These are phyloP conservation scores for Brachymystax lenok DNA, from an alignment of 2,797 vertebrate species.

Conservation along the genomic window DNA sequence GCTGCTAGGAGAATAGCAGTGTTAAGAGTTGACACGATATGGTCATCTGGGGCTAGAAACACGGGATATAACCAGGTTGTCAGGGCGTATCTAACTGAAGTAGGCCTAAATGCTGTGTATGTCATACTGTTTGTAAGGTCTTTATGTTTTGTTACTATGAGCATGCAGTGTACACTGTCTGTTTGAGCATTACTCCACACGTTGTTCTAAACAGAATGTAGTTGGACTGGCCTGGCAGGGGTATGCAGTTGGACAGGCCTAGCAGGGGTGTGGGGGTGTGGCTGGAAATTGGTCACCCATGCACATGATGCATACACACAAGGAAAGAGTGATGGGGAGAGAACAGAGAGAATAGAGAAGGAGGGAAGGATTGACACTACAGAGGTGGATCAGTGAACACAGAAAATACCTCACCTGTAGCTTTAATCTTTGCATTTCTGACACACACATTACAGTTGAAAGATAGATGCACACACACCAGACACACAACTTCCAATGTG, in stretches of 20 bases:
- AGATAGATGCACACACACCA: not conserved
- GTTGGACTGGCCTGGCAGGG: constrained; percentile 56
- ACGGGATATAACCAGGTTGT: not conserved
- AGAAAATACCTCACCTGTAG: not conserved
- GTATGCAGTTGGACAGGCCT: constrained; percentile 62
- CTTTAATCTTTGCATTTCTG: not conserved
- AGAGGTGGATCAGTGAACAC: not conserved
- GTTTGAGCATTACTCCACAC: constrained; percentile 1
- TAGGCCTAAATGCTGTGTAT: not conserved
- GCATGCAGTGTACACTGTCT: not conserved
- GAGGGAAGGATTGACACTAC: not conserved
- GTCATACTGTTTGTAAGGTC: not conserved
- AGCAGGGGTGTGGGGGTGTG: constrained; percentile 55
- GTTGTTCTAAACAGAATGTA: constrained; percentile 54
- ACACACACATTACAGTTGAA: not conserved
- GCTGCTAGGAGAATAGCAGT: not conserved
- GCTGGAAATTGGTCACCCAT: not conserved
- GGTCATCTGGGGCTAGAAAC: not conserved
- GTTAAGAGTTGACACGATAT: not conserved
- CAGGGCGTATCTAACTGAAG: not conserved
- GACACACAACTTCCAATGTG: not conserved
- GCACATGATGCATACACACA: constrained; percentile 1
- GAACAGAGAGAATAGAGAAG: not conserved
- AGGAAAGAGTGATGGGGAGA: not conserved
- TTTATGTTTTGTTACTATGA: not conserved